These are phyloP conservation scores for Choloepus hoffmanni DNA, from an alignment of 2,113 vertebrate species.

Conservation along the genomic window DNA sequence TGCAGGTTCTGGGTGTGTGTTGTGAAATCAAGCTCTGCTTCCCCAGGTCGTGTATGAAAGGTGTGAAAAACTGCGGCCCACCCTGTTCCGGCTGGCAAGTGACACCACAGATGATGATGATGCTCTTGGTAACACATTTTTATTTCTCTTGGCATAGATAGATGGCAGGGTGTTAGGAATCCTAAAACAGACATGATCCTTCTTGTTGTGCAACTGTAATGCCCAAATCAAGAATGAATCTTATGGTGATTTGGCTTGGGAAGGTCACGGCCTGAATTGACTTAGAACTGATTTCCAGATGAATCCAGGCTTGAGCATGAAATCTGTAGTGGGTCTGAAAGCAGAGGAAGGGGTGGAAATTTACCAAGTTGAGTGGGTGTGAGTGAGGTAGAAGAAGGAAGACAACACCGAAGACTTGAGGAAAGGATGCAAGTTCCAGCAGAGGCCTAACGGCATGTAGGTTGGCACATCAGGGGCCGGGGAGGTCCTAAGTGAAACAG, in stretches of 20 bases:
- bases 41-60: conserved; percentile 87
- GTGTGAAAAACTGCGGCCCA: conserved; percentile 91
- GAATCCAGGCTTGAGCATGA: background rate
- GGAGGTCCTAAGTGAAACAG: background rate
- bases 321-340: background rate
- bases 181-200: fast-evolving
- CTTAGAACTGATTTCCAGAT: background rate
- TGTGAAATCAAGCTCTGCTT: background rate
- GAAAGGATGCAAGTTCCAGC: background rate
- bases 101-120: conserved; percentile 89
- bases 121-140: conserved; percentile 85
- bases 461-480: background rate
- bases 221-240: background rate
- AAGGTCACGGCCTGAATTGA: background rate
- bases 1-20: background rate
- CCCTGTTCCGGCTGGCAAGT: conserved; percentile 92
- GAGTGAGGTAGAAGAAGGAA: background rate
- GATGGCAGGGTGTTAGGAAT: background rate
- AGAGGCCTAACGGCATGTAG: background rate
- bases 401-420: background rate
- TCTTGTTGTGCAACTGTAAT: fast-evolving
- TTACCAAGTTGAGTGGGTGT: no score
- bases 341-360: background rate
- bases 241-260: background rate
- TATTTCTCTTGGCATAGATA: fast-evolving